Evolutionary conservation across 2,797 vertebrate genomes (phyloP).

Genomic region (Vespertilio murinus): DNA sequence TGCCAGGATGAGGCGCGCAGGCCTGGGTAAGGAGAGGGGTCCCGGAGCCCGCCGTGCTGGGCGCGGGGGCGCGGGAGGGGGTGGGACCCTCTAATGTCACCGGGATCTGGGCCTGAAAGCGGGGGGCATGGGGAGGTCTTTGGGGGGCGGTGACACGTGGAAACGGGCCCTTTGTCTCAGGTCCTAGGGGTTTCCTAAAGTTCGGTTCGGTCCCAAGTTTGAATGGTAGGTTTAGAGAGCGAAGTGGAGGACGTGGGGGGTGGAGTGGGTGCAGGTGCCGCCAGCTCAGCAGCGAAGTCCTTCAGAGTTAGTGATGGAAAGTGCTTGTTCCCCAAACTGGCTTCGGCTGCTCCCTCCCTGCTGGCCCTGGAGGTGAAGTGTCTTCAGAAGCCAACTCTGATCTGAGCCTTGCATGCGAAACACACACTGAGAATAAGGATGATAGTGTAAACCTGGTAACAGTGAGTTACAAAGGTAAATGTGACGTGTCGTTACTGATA

Average conservation of each 20-base stretch:
- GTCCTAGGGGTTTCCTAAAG: neutral
- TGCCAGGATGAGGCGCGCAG: conserved; percentile 69
- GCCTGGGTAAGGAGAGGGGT: conserved; percentile 65
- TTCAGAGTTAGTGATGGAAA: neutral
- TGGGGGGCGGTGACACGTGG: neutral
- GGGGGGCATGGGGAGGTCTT: neutral
- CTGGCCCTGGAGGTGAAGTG: neutral
- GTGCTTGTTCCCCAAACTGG: neutral
- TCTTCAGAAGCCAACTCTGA: neutral
- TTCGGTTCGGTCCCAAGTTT: neutral
- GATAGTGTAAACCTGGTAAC: neutral
- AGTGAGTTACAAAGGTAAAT: conserved; percentile 57
- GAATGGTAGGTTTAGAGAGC: neutral
- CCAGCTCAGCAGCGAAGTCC: neutral
- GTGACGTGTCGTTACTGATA: neutral
- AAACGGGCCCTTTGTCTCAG: neutral
- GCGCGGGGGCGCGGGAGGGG: neutral
- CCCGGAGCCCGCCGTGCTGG: neutral
- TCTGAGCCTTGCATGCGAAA: neutral
- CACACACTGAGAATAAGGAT: neutral
- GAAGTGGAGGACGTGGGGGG: neutral
- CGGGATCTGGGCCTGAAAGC: neutral
- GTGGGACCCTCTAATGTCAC: neutral
- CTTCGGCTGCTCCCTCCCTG: neutral
- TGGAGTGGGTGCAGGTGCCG: neutral